Base-by-base conservation (phyloP, 2,113 vertebrate genomes). In the Oncorhynchus nerka region DNA sequence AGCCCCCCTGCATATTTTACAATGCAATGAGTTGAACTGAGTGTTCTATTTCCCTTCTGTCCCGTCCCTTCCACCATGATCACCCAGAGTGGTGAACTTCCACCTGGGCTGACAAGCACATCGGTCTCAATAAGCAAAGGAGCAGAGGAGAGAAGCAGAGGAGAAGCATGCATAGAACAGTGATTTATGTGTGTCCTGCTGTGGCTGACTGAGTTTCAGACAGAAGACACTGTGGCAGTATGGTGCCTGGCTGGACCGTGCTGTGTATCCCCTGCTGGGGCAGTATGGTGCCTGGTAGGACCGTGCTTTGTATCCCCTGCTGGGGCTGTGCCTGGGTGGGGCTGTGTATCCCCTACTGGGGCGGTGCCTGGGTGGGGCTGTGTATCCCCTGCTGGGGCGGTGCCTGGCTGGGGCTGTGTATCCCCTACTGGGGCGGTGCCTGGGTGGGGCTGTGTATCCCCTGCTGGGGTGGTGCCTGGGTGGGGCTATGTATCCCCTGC, bases 61-160 rank as follows among this genome's bases (percentile, higher is more conserved):
- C 74, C 24, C 16, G n/a, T 39, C 26, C 28, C 39, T 61, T 51
- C 22, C 16, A 19, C 61, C n/a, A 2, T 22, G 5, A 59, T 57
- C 20, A 7, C 20, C 16, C 16, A 3, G 22, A 28, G 30, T 61
- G 16, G 8, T 48, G 7, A n/a, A 16, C 68, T 62, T 61, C 68
- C 57, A 45, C n/a, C 65, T 30, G 65, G 3, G 30, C 48, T 75
- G 78, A 75, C 73, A 75, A 55, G 73, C 48, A 68, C 73, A 75
- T 66, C 68, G 7, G 39, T 75, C 68, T 66, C 59, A 66, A 70
- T 79, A 19, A 70, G 19, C 30, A 13, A 51, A 67, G 39, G 34
- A 45, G 39, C 9, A 9, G 39, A 45, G 39, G 39, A 45, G 39
- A 3, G 39, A 45, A 11, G 39, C 9, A 45, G 39, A 71, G 39